Evolutionary conservation across 2,888 invertebrate genomes (phyloP).

Genomic region (Eupithecia subumbrata): DNA sequence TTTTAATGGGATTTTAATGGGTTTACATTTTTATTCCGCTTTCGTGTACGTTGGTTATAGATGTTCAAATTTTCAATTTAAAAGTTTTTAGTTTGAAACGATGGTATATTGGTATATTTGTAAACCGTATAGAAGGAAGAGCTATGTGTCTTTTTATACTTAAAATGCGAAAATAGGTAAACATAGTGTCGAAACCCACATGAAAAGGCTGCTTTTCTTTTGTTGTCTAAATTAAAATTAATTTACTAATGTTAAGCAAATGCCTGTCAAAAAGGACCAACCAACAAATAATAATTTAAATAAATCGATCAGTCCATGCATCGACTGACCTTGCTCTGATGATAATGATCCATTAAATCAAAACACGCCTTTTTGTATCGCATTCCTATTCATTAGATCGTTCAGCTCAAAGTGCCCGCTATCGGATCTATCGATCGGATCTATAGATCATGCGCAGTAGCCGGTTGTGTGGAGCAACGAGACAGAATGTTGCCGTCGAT

Average conservation of each 20-base stretch:
- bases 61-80: background rate
- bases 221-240: too few species aligned
- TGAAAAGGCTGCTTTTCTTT: too few species aligned
- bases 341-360: slow-evolving; percentile 21
- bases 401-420: slow-evolving; percentile 10
- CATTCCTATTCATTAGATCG: slow-evolving; percentile 26
- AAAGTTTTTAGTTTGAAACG: background rate
- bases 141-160: too few species aligned
- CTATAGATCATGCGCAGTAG: slow-evolving; percentile 22
- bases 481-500: background rate
- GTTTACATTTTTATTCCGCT: background rate
- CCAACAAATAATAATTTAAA: background rate
- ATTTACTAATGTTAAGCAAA: too few species aligned
- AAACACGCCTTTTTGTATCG: slow-evolving; percentile 21
- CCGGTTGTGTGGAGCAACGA: background rate
- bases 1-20: background rate
- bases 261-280: background rate
- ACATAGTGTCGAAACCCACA: too few species aligned
- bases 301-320: background rate
- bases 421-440: slow-evolving; percentile 24
- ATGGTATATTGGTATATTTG: too few species aligned
- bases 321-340: slow-evolving; percentile 6
- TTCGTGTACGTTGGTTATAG: background rate
- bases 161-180: too few species aligned
- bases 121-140: too few species aligned